Evolutionary conservation across 2,113 vertebrate genomes (phyloP).

Genomic region (Cochlearius cochlearius): DNA sequence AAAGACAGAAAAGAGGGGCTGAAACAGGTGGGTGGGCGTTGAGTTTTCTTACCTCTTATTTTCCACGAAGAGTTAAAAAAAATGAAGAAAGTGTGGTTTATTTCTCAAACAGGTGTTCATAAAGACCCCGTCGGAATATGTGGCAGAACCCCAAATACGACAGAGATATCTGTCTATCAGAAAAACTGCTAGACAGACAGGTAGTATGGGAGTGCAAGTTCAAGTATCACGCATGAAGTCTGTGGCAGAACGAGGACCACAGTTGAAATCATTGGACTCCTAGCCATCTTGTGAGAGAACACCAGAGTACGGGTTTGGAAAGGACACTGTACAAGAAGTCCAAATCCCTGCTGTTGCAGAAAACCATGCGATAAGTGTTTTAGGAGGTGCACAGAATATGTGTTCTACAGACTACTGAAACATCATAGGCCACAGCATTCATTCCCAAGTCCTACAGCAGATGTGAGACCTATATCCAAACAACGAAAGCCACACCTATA

Average conservation of each 20-base stretch:
- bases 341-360: neutral
- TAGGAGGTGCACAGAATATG: neutral
- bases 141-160: neutral
- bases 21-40: too few relatives aligned
- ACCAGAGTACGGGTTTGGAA: neutral
- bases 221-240: neutral
- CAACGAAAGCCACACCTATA: neutral
- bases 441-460: neutral
- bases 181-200: neutral
- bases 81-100: accelerated
- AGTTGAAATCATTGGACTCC: neutral
- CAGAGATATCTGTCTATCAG: neutral
- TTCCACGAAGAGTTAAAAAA: neutral
- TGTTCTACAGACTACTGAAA: neutral
- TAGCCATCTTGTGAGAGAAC: neutral
- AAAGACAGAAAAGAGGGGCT: neutral
- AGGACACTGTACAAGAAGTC: neutral
- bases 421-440: neutral
- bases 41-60: neutral
- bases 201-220: neutral
- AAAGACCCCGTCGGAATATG: neutral
- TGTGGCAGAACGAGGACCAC: neutral
- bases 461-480: neutral
- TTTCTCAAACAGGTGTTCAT: neutral
- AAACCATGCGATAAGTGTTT: neutral